Percentiles rank a stretch among this genome's conserved stretches.
These are phyloP conservation scores for Elysia crispata DNA, from an alignment of 2,888 invertebrate genomes.

Conservation along the genomic window DNA sequence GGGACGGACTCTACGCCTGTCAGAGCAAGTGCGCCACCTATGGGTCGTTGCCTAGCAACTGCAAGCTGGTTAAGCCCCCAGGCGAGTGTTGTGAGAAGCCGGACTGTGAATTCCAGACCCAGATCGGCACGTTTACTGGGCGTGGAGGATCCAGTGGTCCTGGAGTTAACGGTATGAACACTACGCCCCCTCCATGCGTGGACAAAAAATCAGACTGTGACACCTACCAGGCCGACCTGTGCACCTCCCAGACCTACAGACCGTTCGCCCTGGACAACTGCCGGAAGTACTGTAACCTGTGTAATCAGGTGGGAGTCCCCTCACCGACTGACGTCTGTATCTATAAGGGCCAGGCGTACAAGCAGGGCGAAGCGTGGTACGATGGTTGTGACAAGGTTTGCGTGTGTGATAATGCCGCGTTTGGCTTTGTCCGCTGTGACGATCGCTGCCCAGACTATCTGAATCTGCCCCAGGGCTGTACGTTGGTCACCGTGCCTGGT, in stretches of 20 bases:
- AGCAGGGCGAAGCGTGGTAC: conserved; percentile 66
- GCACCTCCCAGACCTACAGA: conserved; percentile 55
- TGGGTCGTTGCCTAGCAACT: conserved; percentile 58
- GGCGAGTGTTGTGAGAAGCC: conserved; percentile 68
- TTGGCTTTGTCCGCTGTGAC: conserved; percentile 68
- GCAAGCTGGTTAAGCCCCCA: conserved; percentile 58
- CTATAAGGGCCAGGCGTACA: conserved; percentile 63
- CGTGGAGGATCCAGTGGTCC: conserved; percentile 62
- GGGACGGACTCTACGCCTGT: conserved; percentile 50
- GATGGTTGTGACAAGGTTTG: conserved; percentile 65
- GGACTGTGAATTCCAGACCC: conserved; percentile 65
- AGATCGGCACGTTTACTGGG: conserved; percentile 65
- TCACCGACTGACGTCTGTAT: conserved; percentile 51
- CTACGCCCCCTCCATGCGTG: conserved; percentile 61
- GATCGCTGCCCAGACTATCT: conserved; percentile 64
- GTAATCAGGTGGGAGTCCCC: conserved; percentile 47
- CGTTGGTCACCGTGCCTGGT: conserved; percentile 54
- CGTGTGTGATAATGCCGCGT: conserved; percentile 67
- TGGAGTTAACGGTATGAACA: conserved; percentile 55
- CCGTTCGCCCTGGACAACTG: conserved; percentile 63
- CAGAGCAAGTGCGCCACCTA: conserved; percentile 60
- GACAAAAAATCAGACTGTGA: conserved; percentile 61
- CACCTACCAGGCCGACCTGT: conserved; percentile 57
- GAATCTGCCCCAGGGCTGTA: conserved; percentile 63
- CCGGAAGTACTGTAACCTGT: conserved; percentile 60